Percentiles rank a stretch among this genome's conserved stretches.
Conservation (phyloP, 35 echinoderm and acorn worm species). For the Acanthaster planci region DNA sequence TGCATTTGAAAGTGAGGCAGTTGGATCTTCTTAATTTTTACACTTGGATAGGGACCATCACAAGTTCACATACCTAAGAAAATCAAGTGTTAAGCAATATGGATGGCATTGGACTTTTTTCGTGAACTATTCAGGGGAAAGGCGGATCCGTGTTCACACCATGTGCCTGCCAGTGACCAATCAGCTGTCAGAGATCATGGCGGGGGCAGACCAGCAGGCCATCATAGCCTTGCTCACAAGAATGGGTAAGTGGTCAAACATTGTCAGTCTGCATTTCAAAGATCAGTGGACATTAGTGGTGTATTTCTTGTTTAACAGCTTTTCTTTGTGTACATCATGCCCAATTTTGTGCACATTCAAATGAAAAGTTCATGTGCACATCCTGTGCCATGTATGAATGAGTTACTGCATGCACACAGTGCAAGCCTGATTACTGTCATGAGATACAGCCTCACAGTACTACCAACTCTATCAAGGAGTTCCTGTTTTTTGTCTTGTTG, state of each 20-base stretch:
- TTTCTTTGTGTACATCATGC: background rate
- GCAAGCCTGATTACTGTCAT: too few species aligned
- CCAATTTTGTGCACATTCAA: background rate
- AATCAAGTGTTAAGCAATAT: too few species aligned
- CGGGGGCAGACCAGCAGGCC: slow-evolving; percentile 80
- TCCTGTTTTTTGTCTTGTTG: background rate
- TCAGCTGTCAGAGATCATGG: slow-evolving; percentile 87
- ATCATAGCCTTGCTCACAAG: slow-evolving; percentile 76
- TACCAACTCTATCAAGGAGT: too few species aligned
- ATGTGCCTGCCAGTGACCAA: slow-evolving; percentile 94
- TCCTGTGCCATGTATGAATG: background rate
- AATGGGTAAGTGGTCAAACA: slow-evolving; percentile 80
- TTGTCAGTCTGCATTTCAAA: too few species aligned
- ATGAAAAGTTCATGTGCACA: background rate
- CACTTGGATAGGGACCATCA: too few species aligned
- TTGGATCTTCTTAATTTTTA: too few species aligned
- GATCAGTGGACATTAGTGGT: too few species aligned
- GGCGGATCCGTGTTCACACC: slow-evolving; percentile 94
- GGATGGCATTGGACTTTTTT: background rate
- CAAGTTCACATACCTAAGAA: too few species aligned
- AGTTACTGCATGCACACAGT: too few species aligned
- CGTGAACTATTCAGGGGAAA: slow-evolving; percentile 71
- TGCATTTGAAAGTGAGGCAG: too few species aligned
- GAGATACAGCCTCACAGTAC: too few species aligned
- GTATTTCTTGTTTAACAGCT: background rate